Percentiles rank a stretch among this genome's conserved stretches.
Conservation (phyloP, 2,888 invertebrate species). For the Tipula vernalis region DNA sequence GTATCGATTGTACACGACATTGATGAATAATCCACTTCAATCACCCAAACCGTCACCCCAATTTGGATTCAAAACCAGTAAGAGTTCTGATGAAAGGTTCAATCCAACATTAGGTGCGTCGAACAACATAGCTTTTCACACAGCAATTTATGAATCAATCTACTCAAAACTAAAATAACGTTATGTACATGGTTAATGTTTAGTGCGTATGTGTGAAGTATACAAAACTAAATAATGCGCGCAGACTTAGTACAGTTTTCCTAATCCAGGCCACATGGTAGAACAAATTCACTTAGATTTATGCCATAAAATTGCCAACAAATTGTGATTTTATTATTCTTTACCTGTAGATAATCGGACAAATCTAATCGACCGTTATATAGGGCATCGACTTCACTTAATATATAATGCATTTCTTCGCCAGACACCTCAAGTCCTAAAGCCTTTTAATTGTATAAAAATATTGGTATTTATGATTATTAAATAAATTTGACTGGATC, state of each 20-base stretch:
- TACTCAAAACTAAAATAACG: background rate
- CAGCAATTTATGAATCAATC: background rate
- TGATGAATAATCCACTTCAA: no score
- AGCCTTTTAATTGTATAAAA: constrained; percentile 33
- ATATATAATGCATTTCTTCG: constrained; percentile 62
- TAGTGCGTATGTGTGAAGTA: background rate
- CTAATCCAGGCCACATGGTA: background rate
- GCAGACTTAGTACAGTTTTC: background rate
- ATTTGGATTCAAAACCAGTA: no score
- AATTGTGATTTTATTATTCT: background rate
- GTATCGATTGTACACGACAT: no score
- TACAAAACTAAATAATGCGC: background rate
- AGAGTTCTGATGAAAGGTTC: no score
- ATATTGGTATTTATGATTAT: background rate
- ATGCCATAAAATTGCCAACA: background rate
- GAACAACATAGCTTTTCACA: no score
- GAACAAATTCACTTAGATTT: background rate
- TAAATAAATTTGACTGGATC: background rate
- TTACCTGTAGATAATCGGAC: constrained; percentile 82
- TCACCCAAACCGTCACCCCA: no score
- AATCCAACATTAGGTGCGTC: no score
- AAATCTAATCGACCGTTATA: constrained; percentile 81
- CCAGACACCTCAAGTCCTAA: constrained; percentile 50
- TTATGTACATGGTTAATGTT: background rate
- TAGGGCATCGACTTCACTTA: constrained; percentile 71